A percentile compares a stretch with the other conserved stretches of the same genome.
These are phyloP conservation scores for Tridacna gigas DNA, from an alignment of 2,888 invertebrate species.

Conservation along the genomic window DNA sequence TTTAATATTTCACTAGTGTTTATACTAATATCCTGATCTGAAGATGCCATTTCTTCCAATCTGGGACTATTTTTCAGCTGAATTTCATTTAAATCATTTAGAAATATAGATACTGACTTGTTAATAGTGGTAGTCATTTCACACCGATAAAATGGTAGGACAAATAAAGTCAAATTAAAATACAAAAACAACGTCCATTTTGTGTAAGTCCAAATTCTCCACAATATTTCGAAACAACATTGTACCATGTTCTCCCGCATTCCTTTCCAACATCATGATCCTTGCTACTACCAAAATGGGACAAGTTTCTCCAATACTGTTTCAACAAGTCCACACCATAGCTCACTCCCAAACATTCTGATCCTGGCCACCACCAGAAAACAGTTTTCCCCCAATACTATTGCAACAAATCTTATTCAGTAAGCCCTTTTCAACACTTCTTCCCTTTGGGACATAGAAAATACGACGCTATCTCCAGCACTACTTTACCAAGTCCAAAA, in stretches of 20 bases:
- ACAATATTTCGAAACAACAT: constrained; percentile 31
- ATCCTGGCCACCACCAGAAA: too few relatives aligned
- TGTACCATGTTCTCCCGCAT: constrained; percentile 41
- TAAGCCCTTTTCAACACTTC: too few relatives aligned
- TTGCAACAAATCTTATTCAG: too few relatives aligned
- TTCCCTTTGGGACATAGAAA: too few relatives aligned
- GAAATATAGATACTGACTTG: not conserved
- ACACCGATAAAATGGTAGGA: not conserved
- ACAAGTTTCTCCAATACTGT: constrained; percentile 19
- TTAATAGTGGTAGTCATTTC: not conserved
- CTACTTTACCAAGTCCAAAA: too few relatives aligned
- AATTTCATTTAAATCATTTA: too few relatives aligned
- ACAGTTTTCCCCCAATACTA: too few relatives aligned
- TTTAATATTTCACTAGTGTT: too few relatives aligned
- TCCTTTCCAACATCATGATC: constrained; percentile 30
- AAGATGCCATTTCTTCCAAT: not conserved
- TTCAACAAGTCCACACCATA: too few relatives aligned
- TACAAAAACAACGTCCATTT: not conserved
- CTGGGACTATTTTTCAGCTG: not conserved
- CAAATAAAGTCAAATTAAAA: not conserved
- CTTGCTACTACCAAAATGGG: not conserved
- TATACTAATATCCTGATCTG: not conserved
- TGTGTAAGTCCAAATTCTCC: constrained; percentile 28
- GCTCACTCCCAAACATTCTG: too few relatives aligned
- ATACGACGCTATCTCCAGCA: too few relatives aligned